phyloP scores from a whole-genome alignment of 2,113 vertebrate genomes.

The Gymnogyps californianus region DNA sequence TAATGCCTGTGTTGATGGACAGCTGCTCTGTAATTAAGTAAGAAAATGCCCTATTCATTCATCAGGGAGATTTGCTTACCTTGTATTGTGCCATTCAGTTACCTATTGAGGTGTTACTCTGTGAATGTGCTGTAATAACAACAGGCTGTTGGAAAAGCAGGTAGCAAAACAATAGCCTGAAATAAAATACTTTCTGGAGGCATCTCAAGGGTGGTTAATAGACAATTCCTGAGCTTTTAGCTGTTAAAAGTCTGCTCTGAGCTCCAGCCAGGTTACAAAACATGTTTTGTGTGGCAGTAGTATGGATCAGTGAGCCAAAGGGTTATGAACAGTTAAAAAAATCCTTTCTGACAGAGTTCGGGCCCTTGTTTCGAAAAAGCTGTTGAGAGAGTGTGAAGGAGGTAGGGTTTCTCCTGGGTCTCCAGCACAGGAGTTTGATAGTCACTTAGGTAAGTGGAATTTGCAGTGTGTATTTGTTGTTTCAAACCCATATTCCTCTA shows the following conservation, averaged over 20 bases:
- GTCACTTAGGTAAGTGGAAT: not conserved
- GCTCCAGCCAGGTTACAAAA: not conserved
- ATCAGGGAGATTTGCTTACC: not conserved
- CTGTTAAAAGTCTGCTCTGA: not conserved
- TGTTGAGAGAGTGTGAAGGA: not conserved
- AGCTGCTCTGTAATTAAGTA: not conserved
- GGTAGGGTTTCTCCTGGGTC: not conserved
- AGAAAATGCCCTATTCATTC: not conserved
- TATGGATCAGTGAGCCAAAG: not conserved
- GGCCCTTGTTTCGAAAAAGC: not conserved
- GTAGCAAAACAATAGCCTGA: constrained; percentile 4
- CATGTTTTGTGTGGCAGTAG: constrained; percentile 3
- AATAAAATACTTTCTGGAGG: constrained; percentile 3
- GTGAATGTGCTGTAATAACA: not conserved
- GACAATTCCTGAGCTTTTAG: not conserved
- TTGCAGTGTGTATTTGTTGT: not conserved
- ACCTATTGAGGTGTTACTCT: not conserved
- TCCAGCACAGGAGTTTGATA: not conserved
- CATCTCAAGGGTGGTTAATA: not conserved
- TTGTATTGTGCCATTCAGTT: not conserved
- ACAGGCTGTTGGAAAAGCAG: not conserved
- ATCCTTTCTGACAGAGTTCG: not conserved
- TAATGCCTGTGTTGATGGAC: not conserved
- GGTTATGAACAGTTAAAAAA: not conserved
- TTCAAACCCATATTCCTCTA: not conserved